Evolutionary conservation across 2,888 invertebrate genomes (phyloP), one percentile per base, ranked within the genome.

Genomic region (Lordiphosa andalusiaca): DNA sequence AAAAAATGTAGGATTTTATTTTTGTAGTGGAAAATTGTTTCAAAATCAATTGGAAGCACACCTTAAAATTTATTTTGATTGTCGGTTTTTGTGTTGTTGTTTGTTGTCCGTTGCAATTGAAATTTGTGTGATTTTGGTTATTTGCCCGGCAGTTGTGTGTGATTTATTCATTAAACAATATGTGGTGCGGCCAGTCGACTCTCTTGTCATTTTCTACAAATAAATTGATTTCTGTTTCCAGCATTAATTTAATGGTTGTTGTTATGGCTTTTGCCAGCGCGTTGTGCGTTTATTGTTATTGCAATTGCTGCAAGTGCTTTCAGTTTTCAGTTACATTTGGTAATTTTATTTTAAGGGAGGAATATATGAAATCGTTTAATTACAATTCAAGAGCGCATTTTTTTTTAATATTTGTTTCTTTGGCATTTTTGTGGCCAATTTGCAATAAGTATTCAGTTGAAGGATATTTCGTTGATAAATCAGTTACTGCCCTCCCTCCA

Each of bases 181-280:
- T 67, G 47, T 33, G 53, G 62, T 3, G 10, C 36, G 23, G 6
- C n/a, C 30, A 19, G 21, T 13, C 6, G 19, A 6, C 10, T 21
- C 13, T 30, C 42, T 58, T 67, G 65, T 73, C 51, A 72, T 69
- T 69, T 76, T 67, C 59, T 64, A 75, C 80, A 83, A 81, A 75
- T 74, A 75, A 84, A 84, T 84, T 82, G 84, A 74, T 78, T 78
- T 84, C 80, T 60, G 83, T 71, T 71, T 84, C 71, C 83, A 78
- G 54, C 80, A 75, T 78, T 78, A 82, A 78, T 82, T 84, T 82
- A 78, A 78, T 82, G 64, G 64, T 59, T 52, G 58, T 64, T 67
- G 51, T 56, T 59, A 53, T 58, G 63, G 52, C 53, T 59, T 35
- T 68, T 74, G 44, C 30, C 16, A 5, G 44, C 33, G 44, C 33